Conservation (phyloP, 30 jellyfish, hydroid and myxozoan genomes). For the Aurelia coerulea region DNA sequence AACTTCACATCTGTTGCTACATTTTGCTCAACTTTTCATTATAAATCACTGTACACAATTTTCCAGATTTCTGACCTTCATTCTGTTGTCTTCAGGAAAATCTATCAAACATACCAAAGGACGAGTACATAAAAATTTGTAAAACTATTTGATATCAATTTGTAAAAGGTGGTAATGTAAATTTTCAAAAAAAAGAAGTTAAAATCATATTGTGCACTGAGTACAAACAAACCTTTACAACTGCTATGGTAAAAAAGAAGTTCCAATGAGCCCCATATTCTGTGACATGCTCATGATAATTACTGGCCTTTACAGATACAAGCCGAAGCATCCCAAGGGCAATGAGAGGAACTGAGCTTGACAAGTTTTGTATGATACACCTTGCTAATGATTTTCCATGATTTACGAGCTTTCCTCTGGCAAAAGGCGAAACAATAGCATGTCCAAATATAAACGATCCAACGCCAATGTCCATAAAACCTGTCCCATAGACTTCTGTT, state of each 20-base stretch:
- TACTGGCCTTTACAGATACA: conserved; percentile 63
- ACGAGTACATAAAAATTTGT: too few species aligned
- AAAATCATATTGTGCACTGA: too few species aligned
- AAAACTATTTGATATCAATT: too few species aligned
- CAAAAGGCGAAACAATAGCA: conserved; percentile 81
- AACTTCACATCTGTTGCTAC: too few species aligned
- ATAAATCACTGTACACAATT: too few species aligned
- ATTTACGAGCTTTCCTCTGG: conserved; percentile 18
- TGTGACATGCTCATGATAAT: conserved; percentile 86
- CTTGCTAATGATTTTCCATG: background rate
- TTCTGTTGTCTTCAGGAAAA: too few species aligned
- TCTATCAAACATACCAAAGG: too few species aligned
- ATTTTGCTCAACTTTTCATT: too few species aligned
- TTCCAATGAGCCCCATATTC: conserved; percentile 99
- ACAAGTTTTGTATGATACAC: conserved; percentile 25
- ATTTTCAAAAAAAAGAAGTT: too few species aligned
- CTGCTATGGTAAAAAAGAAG: conserved; percentile 92
- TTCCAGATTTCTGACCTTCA: too few species aligned
- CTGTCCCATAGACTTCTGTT: conserved; percentile 90
- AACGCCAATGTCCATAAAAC: conserved; percentile 95
- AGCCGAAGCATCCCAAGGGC: conserved; percentile 75
- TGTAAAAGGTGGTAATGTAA: too few species aligned
- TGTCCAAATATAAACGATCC: conserved; percentile 83
- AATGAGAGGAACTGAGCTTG: conserved; percentile 50
- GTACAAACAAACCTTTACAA: conserved; percentile 55